A percentile compares a stretch with the other conserved stretches of the same genome.
Evolutionary conservation across 2,113 vertebrate species (phyloP).

Genomic region (Chaetorhynchus papuensis): DNA sequence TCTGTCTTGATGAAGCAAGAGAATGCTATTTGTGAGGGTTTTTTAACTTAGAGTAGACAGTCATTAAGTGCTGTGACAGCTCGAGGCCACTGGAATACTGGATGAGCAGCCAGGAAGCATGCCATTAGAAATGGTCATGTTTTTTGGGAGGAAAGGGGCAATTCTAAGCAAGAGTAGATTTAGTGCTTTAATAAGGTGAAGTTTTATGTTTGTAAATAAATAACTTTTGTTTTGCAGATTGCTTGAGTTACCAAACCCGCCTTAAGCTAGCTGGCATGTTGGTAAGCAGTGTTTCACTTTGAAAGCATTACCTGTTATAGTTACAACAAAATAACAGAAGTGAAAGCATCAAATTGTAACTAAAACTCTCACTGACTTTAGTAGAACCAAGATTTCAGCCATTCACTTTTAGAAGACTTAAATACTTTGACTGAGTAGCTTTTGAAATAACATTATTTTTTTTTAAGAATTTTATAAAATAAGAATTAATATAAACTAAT

Average conservation of each 20-base stretch:
- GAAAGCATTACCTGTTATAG: not conserved
- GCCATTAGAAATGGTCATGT: not conserved
- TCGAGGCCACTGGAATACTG: not conserved
- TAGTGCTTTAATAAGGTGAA: not conserved
- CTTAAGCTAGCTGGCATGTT: constrained; percentile 93
- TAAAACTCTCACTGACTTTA: not conserved
- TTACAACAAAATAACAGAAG: not conserved
- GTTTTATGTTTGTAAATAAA: not conserved
- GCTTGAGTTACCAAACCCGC: constrained; percentile 85
- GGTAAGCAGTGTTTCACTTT: constrained; percentile 77
- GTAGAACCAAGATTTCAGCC: not conserved
- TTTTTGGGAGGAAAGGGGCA: not conserved
- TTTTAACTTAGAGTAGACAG: not conserved
- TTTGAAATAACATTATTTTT: not conserved
- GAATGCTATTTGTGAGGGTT: not conserved
- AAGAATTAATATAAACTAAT: not conserved
- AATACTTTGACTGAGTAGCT: not conserved
- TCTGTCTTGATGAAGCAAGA: not conserved
- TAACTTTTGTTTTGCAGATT: constrained; percentile 77
- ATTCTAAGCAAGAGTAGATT: not conserved
- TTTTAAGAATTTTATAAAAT: not conserved
- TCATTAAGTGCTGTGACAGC: not conserved
- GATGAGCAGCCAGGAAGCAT: not conserved
- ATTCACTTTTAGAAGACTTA: not conserved
- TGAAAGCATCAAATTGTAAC: not conserved